Conservation (phyloP, 2,113 vertebrate genomes). For the Sterna hirundo region DNA sequence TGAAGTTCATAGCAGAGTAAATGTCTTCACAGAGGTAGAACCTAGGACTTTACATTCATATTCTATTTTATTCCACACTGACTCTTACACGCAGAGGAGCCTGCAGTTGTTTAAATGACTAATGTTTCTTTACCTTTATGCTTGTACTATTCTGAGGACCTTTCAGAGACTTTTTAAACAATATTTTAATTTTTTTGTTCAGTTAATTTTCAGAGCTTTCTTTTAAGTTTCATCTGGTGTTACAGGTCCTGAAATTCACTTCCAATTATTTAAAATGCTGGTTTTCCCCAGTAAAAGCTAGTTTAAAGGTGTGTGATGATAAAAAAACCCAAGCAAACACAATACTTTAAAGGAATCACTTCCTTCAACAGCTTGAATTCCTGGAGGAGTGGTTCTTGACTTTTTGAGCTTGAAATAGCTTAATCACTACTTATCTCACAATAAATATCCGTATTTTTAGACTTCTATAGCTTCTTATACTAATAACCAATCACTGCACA, state of each 20-base stretch:
- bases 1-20: neutral
- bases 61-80: neutral
- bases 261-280: neutral
- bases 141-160: neutral
- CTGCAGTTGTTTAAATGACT: neutral
- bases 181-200: neutral
- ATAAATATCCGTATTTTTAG: neutral
- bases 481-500: neutral
- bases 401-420: constrained; percentile 20
- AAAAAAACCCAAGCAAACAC: neutral
- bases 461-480: neutral
- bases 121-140: neutral
- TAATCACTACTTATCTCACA: neutral
- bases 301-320: neutral
- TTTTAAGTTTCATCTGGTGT: neutral
- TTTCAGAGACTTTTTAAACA: neutral
- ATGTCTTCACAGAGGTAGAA: neutral
- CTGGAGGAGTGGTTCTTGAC: constrained; percentile 22
- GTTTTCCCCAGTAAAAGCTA: neutral
- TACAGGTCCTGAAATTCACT: neutral
- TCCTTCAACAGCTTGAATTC: neutral
- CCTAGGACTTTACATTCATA: neutral
- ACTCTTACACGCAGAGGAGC: neutral
- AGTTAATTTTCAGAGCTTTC: neutral
- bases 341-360: neutral